These are phyloP conservation scores for Tachuris rubrigastra DNA, from an alignment of 2,113 vertebrate species.

Conservation along the genomic window DNA sequence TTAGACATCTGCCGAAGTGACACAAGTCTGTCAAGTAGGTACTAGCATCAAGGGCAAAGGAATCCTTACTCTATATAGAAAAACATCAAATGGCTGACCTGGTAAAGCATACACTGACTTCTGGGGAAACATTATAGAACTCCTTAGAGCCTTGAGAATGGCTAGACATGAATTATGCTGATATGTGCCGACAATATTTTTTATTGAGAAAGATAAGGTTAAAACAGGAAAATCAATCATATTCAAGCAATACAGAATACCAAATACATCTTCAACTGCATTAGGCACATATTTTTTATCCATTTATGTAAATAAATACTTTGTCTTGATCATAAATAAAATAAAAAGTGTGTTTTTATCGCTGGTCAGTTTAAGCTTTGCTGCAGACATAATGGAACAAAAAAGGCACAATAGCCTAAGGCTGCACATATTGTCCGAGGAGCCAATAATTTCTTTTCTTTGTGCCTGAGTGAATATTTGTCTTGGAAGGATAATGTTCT, in stretches of 20 bases:
- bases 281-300: slow-evolving; percentile 8
- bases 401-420: slow-evolving; percentile 1
- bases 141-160: slow-evolving; percentile 1
- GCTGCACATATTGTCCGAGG: background rate
- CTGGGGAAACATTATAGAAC: background rate
- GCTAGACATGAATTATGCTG: slow-evolving; percentile 15
- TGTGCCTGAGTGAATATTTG: background rate
- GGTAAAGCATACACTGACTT: background rate
- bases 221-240: slow-evolving; percentile 40
- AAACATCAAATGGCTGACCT: background rate
- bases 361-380: slow-evolving; percentile 12
- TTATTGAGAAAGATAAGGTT: slow-evolving; percentile 37
- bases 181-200: background rate
- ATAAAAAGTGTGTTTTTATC: slow-evolving; percentile 32
- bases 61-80: background rate
- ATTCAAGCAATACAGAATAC: slow-evolving; percentile 2
- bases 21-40: background rate
- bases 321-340: slow-evolving; percentile 28
- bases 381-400: slow-evolving; percentile 28
- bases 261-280: slow-evolving; percentile 10
- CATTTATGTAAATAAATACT: background rate
- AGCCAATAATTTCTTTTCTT: background rate
- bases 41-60: background rate
- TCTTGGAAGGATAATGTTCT: background rate
- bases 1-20: background rate